Evolutionary conservation across 37 sponge, comb jelly and placozoan species (phyloP).

Genomic region (Eunapius fragilis): DNA sequence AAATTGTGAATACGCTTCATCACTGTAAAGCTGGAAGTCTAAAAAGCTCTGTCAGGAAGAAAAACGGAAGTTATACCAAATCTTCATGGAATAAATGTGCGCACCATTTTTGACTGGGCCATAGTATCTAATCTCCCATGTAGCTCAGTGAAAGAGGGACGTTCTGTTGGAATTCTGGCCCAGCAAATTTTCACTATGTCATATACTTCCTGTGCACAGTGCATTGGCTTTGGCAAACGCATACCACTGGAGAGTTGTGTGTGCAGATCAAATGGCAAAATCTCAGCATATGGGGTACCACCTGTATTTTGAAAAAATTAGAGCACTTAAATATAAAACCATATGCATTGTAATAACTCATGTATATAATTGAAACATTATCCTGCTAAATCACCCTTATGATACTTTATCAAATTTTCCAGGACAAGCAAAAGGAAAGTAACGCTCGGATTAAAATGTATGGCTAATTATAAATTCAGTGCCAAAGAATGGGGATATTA

Average conservation of each 20-base stretch:
- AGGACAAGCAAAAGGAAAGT: too few relatives aligned
- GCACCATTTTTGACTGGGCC: slow-evolving; percentile 56
- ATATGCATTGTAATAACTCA: too few relatives aligned
- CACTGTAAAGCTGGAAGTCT: slow-evolving; percentile 54
- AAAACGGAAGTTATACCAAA: not conserved
- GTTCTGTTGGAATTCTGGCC: slow-evolving; percentile 37
- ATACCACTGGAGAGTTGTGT: slow-evolving; percentile 52
- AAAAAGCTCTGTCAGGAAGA: slow-evolving; percentile 43
- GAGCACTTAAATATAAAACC: too few relatives aligned
- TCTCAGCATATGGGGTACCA: slow-evolving; percentile 64
- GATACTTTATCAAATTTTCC: too few relatives aligned
- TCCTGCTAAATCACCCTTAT: too few relatives aligned
- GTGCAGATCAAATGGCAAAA: slow-evolving; percentile 34
- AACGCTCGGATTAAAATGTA: too few relatives aligned
- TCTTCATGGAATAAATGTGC: not conserved
- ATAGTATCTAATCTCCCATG: slow-evolving; percentile 39
- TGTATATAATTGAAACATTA: too few relatives aligned
- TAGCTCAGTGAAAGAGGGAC: slow-evolving; percentile 56
- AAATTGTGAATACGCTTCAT: slow-evolving; percentile 61
- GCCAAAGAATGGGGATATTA: too few relatives aligned
- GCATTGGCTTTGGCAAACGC: slow-evolving; percentile 60
- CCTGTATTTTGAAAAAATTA: not conserved
- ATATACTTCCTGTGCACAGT: slow-evolving; percentile 74
- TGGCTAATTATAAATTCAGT: too few relatives aligned
- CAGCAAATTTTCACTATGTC: slow-evolving; percentile 59